Base-by-base conservation (phyloP, 2,797 vertebrate genomes). In the Typhlichthys eigenmanni region DNA sequence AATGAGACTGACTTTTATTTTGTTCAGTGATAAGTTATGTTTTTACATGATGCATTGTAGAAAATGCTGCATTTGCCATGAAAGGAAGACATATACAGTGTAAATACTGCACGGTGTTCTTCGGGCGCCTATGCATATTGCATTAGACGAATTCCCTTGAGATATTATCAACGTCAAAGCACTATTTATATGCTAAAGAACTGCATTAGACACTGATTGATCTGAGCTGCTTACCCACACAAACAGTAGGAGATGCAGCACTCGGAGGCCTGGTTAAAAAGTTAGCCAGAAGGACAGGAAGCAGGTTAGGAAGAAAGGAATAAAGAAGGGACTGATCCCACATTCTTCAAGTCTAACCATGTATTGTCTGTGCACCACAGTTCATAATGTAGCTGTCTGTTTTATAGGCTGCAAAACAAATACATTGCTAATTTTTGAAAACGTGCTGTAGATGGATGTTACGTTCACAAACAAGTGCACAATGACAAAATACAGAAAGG, bases 191-290 rank as follows among this genome's bases (percentile, higher is more conserved):
- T 87, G 77, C 79, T 80, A 85, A 85, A 84, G 68, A 65, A 76
- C 68, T 81, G 82, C 80, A 85, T 87, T 82, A 85, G 78, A 78
- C 56, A 61, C 66, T 77, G 81, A 89, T 84, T 86, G 87, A 89
- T 88, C 72, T 81, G 59, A 65, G 71, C 67, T 81, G 74, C 78
- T 81, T 79, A 71, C 82, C 72, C 79, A 84, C 85, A 71, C 81
- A 68, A 80, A 81, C 83, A 79, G 73, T 50, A 75, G 76, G 79
- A 80, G 81, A 87, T 83, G 79, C 79, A 79, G 79, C 62, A 80
- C 75, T 79, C 74, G 60, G 57, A 78, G 75, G 83, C 83, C 82
- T 85, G 53, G 52, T 29, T 61, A 57, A 68, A 58, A 68, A 67
- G 51, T 6, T 71, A 5, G 16, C 34, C 10, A 64, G 47, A 56